Evolutionary conservation across 2,888 invertebrate species (phyloP).

Genomic region (Eilema sororculum): DNA sequence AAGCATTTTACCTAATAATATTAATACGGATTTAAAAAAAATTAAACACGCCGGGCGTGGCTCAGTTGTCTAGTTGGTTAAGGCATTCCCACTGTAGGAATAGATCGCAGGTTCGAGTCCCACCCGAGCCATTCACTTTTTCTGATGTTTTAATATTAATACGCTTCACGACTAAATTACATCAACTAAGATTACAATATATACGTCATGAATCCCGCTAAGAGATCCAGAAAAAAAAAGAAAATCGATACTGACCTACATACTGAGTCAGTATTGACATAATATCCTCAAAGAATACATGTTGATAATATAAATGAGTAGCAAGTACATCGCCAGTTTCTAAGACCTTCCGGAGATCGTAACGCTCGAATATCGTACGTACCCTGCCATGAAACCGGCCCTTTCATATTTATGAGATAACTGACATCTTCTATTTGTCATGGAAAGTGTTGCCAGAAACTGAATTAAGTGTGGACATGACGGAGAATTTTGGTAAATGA

Average conservation of each 20-base stretch:
- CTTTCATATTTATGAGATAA: slow-evolving; percentile 49
- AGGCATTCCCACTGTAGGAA: too few species aligned
- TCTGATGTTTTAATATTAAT: too few species aligned
- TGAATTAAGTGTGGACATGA: slow-evolving; percentile 28
- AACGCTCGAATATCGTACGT: slow-evolving; percentile 7
- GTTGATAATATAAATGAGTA: slow-evolving; percentile 48
- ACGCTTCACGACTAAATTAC: neutral
- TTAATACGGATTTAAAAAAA: too few species aligned
- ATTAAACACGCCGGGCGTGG: too few species aligned
- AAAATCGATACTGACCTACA: slow-evolving; percentile 36
- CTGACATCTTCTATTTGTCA: slow-evolving; percentile 40
- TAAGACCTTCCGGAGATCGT: slow-evolving; percentile 11
- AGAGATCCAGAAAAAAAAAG: slow-evolving; percentile 18
- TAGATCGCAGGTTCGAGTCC: too few species aligned
- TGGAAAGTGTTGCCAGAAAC: slow-evolving; percentile 38
- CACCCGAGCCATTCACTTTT: too few species aligned
- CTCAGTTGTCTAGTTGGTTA: too few species aligned
- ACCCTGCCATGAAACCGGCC: slow-evolving; percentile 37
- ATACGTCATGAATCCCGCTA: neutral
- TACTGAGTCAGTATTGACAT: slow-evolving; percentile 46
- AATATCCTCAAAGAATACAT: slow-evolving; percentile 31
- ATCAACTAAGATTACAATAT: neutral
- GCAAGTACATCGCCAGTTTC: slow-evolving; percentile 26
- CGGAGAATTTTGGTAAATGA: slow-evolving; percentile 7
- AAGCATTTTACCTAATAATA: too few species aligned